Base-by-base conservation (phyloP, 2,888 invertebrate species). In the Gnatocerus cornutus region DNA sequence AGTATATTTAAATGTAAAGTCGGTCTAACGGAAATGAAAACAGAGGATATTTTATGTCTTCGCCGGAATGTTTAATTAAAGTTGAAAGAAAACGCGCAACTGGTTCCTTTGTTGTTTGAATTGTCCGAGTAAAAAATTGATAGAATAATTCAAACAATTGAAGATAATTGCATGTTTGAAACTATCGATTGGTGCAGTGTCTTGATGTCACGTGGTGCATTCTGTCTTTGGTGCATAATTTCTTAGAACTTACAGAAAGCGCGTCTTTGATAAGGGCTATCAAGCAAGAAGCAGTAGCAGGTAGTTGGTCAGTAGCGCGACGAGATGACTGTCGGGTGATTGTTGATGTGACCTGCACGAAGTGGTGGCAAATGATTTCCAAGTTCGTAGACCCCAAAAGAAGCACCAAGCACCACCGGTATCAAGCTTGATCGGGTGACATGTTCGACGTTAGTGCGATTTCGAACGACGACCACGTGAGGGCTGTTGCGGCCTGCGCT, bases 301-400 rank as follows among this genome's bases (percentile, higher is more conserved):
- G 70, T 66, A 63, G 71, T 58, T 50, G 67, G 37, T 70, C 66
- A 56, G 66, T 59, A 62, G 70, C 69, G 69, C 66, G 61, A 21
- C 48, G 58, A 69, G 39, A 46, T 65, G 65, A 33, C 21, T 58
- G 65, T 30, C 33, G 62, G 39, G 56, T 65, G 65, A 45, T 48
- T 58, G 65, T 30, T 50, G 62, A 56, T 62, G 68, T 63, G 55
- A 63, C 58, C 69, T 50, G 56, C 48, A 63, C 56, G 61, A 62
- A 48, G 66, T 66, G 66, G 70, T 65, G 69, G 69, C 65, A 65
- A 69, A 65, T 65, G 69, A 61, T 65, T 52, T 50, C 53, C 52
- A 71, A 71, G 71, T 71, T 71, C 71, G 63, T 63, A 67, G 71
- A 71, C 71, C 71, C 71, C 67, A 67, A 68, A 69, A 71, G 58